Base-by-base conservation (phyloP, 2,113 vertebrate species). In the Cyphotilapia sp. region DNA sequence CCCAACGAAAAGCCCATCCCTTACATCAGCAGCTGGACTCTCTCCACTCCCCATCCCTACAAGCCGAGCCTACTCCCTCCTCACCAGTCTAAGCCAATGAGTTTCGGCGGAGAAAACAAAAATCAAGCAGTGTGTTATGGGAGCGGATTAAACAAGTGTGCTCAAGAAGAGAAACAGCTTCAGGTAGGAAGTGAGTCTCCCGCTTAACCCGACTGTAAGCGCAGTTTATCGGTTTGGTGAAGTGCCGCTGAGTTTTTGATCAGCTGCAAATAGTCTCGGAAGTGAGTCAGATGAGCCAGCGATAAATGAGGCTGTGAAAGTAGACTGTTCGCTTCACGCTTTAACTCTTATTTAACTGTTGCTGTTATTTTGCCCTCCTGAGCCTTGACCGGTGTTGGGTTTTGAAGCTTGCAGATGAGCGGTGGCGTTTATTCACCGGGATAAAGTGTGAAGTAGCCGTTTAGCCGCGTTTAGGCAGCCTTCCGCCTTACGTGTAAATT, bases 61-160 rank as follows among this genome's bases (percentile, higher is more conserved):
- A 9, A 90, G 40, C 87, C 38, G 38, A 93, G 89, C 86, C 81
- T n/a, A 74, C 88, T 91, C 92, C 91, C 91, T 92, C 91, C 85
- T 91, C 89, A 29, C 10, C 81, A 49, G 85, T 56, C 51, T 8
- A 78, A 81, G 33, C 89, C 91, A 92, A 91, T 89, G 92, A 96
- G 89, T 95, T 95, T 94, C 81, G 3, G 88, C 61, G 80, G 83
- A 91, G 74, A 80, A 74, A 49, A 16, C 10, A 63, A 19, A 69
- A 82, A 92, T 31, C 84, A 85, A 71, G 80, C 93, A 87, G 91
- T 76, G 89, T 92, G 82, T 88, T 82, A 78, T 88, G 89, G 87
- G 86, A 94, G 92, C 90, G 88, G 82, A 92, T 90, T 92, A 78
- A 95, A 94, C 91, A 95, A 92, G 92, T 88, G 90, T 88, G 86